Conservation (phyloP, 2,888 invertebrate species). For the Acleris laterana region DNA sequence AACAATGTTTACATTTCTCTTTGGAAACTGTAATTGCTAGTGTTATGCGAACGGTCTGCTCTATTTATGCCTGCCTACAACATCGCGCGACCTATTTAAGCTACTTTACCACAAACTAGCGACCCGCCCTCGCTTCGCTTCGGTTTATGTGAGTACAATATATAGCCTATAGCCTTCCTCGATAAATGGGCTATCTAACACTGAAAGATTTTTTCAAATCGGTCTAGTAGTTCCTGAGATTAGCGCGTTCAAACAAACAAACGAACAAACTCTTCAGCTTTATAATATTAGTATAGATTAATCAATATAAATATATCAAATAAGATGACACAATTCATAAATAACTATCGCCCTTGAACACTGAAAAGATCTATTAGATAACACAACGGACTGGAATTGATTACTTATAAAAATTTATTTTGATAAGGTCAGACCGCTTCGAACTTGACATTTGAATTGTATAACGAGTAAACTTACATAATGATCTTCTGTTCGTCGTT, state of each 20-base stretch:
- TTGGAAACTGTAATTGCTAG: constrained; percentile 55
- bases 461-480: constrained; percentile 74
- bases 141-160: too few species aligned
- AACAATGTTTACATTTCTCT: constrained; percentile 70
- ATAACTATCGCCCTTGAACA: constrained; percentile 6
- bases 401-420: constrained; percentile 17
- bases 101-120: background rate
- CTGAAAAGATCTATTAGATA: constrained; percentile 4
- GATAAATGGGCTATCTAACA: too few species aligned
- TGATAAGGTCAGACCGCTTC: constrained; percentile 19
- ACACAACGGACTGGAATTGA: constrained; percentile 2
- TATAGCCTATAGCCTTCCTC: too few species aligned
- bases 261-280: too few species aligned
- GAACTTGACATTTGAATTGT: constrained; percentile 34
- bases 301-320: background rate
- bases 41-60: constrained; percentile 40
- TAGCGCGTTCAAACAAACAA: too few species aligned
- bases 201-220: too few species aligned
- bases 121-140: too few species aligned
- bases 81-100: constrained; percentile 6
- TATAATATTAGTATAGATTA: too few species aligned
- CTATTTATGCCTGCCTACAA: background rate
- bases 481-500: constrained; percentile 80
- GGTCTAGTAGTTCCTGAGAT: too few species aligned
- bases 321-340: background rate